Evolutionary conservation across 2,888 invertebrate genomes (phyloP), one percentile per base, ranked within the genome.

Genomic region (Drosophila recens): DNA sequence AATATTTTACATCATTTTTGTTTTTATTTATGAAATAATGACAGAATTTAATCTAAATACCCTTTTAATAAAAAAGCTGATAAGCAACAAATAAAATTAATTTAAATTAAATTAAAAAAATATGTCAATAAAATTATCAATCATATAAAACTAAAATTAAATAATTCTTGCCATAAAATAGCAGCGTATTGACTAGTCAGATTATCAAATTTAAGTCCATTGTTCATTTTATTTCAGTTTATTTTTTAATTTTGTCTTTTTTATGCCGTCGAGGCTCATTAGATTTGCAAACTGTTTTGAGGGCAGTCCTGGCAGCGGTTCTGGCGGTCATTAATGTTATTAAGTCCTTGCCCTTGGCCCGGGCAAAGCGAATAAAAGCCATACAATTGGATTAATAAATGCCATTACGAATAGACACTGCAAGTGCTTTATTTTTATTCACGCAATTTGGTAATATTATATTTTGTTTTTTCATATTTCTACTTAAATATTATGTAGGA

Each of bases 231-330:
- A 58, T 61, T 52, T 49, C 38, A 62, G 8, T 30, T 30, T 66
- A 9, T 65, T 38, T 64, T 72, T 48, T 54, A 67, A 62, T 67
- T 73, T 70, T 58, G 54, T 51, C 57, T 75, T 84, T 90, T 89
- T 92, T 89, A 91, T 90, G 90, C 89, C 89, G 92, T 91, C 89
- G 86, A 90, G 92, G 92, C 91, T 92, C 92, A 92, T 92, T 92
- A 92, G 90, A 92, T 90, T 90, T 87, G 90, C 91, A 79, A 90
- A 91, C 90, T 91, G 90, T 89, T 90, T n/a, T 87, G 82, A 82
- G 82, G 83, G 79, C 72, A 76, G 73, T 42, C 34, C 53, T 52
- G 69, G 34, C 56, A n/a, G 68, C 57, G 67, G 65, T 73, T 68
- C 71, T 72, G 69, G 74, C 56, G 85, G 85, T 85, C 89, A 77